Evolutionary conservation across 2,888 invertebrate species (phyloP).

Genomic region (Callyntrura guangdongensis): DNA sequence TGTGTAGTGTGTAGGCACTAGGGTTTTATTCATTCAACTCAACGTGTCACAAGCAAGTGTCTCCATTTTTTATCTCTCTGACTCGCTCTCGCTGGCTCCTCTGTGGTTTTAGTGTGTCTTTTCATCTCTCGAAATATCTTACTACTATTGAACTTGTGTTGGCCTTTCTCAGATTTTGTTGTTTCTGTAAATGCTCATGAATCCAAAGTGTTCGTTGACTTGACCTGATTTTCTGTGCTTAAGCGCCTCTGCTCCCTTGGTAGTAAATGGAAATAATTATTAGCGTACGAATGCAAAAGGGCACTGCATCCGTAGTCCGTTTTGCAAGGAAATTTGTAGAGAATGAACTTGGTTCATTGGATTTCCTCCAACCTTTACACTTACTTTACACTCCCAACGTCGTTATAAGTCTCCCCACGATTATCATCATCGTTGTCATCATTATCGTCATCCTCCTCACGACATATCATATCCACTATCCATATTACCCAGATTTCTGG

Average conservation of each 20-base stretch:
- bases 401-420: not conserved
- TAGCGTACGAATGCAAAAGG: not conserved
- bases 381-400: not conserved
- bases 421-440: not conserved
- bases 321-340: not conserved
- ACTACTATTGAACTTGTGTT: not conserved
- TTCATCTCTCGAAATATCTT: not conserved
- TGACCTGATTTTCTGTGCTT: not conserved
- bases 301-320: not conserved
- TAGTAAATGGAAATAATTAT: too few relatives aligned
- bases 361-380: not conserved
- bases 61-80: not conserved
- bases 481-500: not conserved
- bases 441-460: not conserved
- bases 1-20: too few relatives aligned
- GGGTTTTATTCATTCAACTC: conserved; percentile 6
- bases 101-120: not conserved
- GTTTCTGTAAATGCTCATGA: not conserved
- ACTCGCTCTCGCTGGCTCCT: not conserved
- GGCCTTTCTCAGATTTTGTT: not conserved
- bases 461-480: not conserved
- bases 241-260: not conserved
- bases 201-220: not conserved
- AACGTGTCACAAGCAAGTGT: conserved; percentile 32
- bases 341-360: conserved; percentile 6